A percentile compares a stretch with the other conserved stretches of the same genome.
Conservation (phyloP, 2,113 vertebrate genomes). For the Motacilla alba region DNA sequence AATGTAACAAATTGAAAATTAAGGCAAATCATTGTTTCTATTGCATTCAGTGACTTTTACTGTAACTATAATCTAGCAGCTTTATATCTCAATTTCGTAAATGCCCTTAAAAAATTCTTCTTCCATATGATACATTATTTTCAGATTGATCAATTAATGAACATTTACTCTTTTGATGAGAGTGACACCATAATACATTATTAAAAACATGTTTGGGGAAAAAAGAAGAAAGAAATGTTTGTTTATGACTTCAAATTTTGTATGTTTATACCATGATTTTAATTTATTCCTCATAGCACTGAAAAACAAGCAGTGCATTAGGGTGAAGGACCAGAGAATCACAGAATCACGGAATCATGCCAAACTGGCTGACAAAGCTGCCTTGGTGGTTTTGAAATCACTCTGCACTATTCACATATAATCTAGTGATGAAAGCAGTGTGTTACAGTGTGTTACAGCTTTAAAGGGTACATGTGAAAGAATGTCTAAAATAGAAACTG, state of each 20-base stretch:
- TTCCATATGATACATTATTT: neutral
- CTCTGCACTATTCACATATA: neutral
- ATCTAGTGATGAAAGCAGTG: neutral
- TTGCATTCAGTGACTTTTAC: neutral
- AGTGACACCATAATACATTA: neutral
- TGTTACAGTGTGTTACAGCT: neutral
- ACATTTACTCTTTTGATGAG: neutral
- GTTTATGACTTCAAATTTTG: neutral
- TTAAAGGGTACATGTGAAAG: neutral
- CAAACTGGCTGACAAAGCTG: neutral
- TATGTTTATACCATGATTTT: neutral
- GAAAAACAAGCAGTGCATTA: neutral
- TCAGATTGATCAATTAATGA: neutral
- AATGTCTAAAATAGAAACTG: neutral
- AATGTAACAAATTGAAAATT: neutral
- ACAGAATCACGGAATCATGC: neutral
- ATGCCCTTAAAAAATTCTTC: neutral
- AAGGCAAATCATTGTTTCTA: neutral
- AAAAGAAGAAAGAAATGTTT: neutral
- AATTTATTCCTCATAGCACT: neutral
- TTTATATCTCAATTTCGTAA: neutral
- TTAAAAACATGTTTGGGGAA: neutral
- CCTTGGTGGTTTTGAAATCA: neutral
- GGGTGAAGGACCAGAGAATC: neutral
- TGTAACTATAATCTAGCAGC: neutral